Conservation (phyloP, 1,140 invertebrate genomes). For the Coboldia fuscipes region DNA sequence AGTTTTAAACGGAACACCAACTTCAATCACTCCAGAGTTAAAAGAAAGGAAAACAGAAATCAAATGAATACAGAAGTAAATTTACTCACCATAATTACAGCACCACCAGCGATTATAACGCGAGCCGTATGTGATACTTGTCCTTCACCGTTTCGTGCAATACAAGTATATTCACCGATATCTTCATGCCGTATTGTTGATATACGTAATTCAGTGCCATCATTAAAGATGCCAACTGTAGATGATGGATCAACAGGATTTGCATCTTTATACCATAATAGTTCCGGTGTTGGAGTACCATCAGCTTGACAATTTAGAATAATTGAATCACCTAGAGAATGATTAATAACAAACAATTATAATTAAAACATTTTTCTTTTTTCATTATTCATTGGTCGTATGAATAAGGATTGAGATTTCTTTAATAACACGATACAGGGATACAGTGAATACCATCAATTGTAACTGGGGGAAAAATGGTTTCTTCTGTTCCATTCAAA, state of each 20-base stretch:
- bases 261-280: constrained; percentile 77
- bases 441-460: too few relatives aligned
- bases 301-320: constrained; percentile 88
- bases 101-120: constrained; percentile 82
- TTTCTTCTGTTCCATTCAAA: too few relatives aligned
- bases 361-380: neutral
- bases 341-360: neutral
- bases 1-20: neutral
- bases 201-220: constrained; percentile 78
- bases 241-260: constrained; percentile 68
- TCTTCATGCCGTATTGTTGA: constrained; percentile 76
- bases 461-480: too few relatives aligned
- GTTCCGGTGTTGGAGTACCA: constrained; percentile 77
- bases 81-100: constrained; percentile 40
- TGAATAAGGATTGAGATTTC: too few relatives aligned
- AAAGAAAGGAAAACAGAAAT: neutral
- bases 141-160: constrained; percentile 82
- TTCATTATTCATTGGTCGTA: neutral
- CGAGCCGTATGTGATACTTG: constrained; percentile 83
- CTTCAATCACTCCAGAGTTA: neutral
- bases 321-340: constrained; percentile 58
- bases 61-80: neutral
- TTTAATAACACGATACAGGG: too few relatives aligned
- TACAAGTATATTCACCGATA: constrained; percentile 88
- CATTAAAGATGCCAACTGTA: constrained; percentile 71